These are phyloP conservation scores for Telmatherina bonti DNA, from an alignment of 2,797 vertebrate species.

Conservation along the genomic window DNA sequence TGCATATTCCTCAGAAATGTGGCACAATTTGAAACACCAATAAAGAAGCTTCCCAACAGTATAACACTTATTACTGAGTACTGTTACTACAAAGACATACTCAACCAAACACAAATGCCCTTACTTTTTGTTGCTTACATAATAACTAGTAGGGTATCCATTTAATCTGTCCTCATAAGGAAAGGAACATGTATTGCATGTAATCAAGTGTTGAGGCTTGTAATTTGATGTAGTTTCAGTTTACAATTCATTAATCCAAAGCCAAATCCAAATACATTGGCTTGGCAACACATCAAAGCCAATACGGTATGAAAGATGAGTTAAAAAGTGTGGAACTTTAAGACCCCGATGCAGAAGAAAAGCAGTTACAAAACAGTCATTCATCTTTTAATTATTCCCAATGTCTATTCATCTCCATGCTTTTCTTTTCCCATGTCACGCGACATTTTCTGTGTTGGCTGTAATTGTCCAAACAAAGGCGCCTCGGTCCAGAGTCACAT, in stretches of 20 bases:
- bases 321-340: slow-evolving; percentile 5
- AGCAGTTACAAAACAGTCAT: slow-evolving; percentile 7
- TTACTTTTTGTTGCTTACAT: neutral
- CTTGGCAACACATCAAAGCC: neutral
- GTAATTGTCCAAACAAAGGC: slow-evolving; percentile 75
- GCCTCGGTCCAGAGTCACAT: slow-evolving; percentile 74
- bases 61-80: neutral
- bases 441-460: slow-evolving; percentile 59
- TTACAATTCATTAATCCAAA: slow-evolving; percentile 4
- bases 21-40: neutral
- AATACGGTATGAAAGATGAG: neutral
- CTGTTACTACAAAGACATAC: neutral
- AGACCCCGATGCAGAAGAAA: neutral
- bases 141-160: neutral
- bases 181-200: neutral
- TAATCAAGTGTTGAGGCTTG: neutral
- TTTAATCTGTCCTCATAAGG: slow-evolving; percentile 3
- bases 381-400: slow-evolving; percentile 43
- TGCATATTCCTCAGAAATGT: neutral
- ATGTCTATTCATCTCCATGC: slow-evolving; percentile 51
- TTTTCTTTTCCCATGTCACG: slow-evolving; percentile 53
- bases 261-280: neutral
- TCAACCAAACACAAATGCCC: neutral
- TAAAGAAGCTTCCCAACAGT: neutral
- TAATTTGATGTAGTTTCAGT: slow-evolving; percentile 3